phyloP scores from a whole-genome alignment of 2,888 invertebrate genomes.

The Plebejus melissa region DNA sequence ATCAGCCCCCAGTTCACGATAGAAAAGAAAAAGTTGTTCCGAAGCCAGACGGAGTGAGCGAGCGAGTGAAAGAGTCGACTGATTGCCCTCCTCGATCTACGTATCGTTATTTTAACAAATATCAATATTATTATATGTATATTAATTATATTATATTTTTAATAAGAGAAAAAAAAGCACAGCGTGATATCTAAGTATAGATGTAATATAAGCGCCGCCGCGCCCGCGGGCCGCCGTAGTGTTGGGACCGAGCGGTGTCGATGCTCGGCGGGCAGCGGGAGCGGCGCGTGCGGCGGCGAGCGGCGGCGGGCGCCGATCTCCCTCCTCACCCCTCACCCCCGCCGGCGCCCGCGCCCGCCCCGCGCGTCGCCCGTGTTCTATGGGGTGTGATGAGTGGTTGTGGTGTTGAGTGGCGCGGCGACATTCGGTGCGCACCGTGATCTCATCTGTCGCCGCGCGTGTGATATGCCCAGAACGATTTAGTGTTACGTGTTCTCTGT shows the following conservation, averaged over 20 bases:
- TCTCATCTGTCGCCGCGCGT: slow-evolving; percentile 73
- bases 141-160: slow-evolving; percentile 77
- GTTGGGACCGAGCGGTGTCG: slow-evolving; percentile 48
- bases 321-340: slow-evolving; percentile 32
- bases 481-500: slow-evolving; percentile 75
- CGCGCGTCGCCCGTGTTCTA: slow-evolving; percentile 62
- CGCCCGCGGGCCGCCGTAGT: slow-evolving; percentile 40
- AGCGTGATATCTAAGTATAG: slow-evolving; percentile 80
- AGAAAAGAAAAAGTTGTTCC: slow-evolving; percentile 94
- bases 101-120: slow-evolving; percentile 77
- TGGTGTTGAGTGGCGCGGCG: slow-evolving; percentile 58
- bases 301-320: slow-evolving; percentile 56
- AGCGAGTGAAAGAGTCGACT: slow-evolving; percentile 63
- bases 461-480: slow-evolving; percentile 70
- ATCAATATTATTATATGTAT: slow-evolving; percentile 77
- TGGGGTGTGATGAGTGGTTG: slow-evolving; percentile 45
- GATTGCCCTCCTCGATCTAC: slow-evolving; percentile 76
- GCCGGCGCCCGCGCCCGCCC: slow-evolving; percentile 46
- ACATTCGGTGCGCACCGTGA: slow-evolving; percentile 61
- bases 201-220: slow-evolving; percentile 59
- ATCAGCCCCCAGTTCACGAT: slow-evolving; percentile 93
- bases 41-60: slow-evolving; percentile 81
- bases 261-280: slow-evolving; percentile 40
- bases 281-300: slow-evolving; percentile 44
- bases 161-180: slow-evolving; percentile 77